These are phyloP conservation scores for Phalanger gymnotis DNA, from an alignment of 2,797 vertebrate genomes.

Conservation along the genomic window DNA sequence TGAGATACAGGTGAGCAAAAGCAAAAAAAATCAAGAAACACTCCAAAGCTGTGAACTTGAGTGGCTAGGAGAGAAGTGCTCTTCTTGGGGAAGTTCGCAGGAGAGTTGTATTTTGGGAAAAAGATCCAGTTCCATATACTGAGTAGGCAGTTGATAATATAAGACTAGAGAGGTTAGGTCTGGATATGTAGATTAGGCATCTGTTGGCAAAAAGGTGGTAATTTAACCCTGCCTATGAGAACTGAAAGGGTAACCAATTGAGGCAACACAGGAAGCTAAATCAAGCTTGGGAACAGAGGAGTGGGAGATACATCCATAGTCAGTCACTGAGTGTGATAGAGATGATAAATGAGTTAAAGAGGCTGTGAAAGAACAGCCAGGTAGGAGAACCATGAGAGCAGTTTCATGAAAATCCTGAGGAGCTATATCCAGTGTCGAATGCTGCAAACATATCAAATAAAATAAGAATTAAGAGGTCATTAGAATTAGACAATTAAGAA, in stretches of 20 bases:
- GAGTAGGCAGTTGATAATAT: background rate
- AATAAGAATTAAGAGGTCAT: background rate
- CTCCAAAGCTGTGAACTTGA: background rate
- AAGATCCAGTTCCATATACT: background rate
- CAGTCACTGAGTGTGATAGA: background rate
- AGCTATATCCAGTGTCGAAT: background rate
- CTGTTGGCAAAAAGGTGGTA: background rate
- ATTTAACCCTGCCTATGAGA: background rate
- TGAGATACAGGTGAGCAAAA: background rate
- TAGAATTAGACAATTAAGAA: background rate
- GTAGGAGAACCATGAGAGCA: background rate
- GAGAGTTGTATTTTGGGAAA: background rate
- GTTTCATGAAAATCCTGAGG: background rate
- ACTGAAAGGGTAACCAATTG: background rate
- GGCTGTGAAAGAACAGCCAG: background rate
- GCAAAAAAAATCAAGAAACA: background rate
- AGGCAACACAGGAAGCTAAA: background rate
- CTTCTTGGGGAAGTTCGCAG: background rate
- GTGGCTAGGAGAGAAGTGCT: background rate
- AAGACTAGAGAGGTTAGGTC: background rate
- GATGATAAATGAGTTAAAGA: background rate
- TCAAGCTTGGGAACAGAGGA: background rate
- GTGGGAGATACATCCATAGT: background rate
- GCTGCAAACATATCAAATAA: background rate
- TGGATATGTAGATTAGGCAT: background rate